These are phyloP conservation scores for Actinia tenebrosa DNA, from an alignment of 64 coral and sea anemone genomes.

Conservation along the genomic window DNA sequence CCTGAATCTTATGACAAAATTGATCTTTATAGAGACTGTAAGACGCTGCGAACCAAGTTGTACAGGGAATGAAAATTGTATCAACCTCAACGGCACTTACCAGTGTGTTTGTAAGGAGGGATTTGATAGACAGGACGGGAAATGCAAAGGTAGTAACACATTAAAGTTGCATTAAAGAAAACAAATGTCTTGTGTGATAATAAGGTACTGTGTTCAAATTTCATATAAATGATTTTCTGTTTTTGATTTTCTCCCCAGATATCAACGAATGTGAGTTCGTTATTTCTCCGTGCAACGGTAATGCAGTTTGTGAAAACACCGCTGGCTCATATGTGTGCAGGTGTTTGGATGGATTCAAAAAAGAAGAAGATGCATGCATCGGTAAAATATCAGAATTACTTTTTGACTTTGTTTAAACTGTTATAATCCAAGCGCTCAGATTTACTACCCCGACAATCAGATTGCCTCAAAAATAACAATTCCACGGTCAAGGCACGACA, in stretches of 20 bases:
- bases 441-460: too few species aligned
- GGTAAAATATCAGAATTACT: conserved; percentile 5
- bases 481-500: too few species aligned
- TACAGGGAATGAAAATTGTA: conserved; percentile 30
- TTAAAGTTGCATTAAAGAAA: background rate
- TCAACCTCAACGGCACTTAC: conserved; percentile 22
- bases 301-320: conserved; percentile 26
- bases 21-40: conserved; percentile 4
- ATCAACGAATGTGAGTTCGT: conserved; percentile 22
- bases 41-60: conserved; percentile 41
- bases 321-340: conserved; percentile 23
- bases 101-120: conserved; percentile 44
- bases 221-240: too few species aligned
- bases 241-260: background rate
- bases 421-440: too few species aligned
- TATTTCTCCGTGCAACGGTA: conserved; percentile 6
- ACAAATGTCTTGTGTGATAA: too few species aligned
- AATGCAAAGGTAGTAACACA: conserved; percentile 11
- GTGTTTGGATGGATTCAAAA: conserved; percentile 29
- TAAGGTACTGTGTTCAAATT: too few species aligned
- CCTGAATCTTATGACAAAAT: background rate
- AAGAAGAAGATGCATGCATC: conserved; percentile 18
- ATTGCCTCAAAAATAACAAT: too few species aligned
- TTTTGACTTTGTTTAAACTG: background rate
- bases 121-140: conserved; percentile 19